phyloP scores from a whole-genome alignment of 2,113 vertebrate species.

The Laticauda laticaudata region DNA sequence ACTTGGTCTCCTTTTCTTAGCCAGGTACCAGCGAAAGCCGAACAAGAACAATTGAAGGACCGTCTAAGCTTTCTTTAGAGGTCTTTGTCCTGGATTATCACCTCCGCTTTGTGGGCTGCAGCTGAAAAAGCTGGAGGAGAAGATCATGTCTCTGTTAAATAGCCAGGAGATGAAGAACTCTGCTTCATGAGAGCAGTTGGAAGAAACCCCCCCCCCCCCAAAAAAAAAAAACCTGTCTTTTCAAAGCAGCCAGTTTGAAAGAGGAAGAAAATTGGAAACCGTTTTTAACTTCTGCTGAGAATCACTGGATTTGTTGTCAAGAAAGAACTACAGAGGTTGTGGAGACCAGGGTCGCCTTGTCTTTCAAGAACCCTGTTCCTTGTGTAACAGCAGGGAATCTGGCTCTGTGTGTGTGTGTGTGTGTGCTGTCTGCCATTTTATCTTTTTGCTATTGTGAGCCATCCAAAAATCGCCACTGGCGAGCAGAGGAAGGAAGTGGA shows the following conservation, averaged over 20 bases:
- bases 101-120: background rate
- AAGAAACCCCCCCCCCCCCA: background rate
- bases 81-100: background rate
- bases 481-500: background rate
- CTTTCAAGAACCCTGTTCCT: background rate
- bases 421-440: background rate
- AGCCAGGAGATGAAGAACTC: background rate
- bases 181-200: background rate
- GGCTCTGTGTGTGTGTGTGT: no score
- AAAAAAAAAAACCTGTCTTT: background rate
- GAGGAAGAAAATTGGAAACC: background rate
- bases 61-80: background rate
- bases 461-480: background rate
- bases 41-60: background rate
- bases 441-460: background rate
- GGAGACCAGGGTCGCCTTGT: background rate
- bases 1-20: background rate
- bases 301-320: constrained; percentile 3
- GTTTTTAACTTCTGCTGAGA: background rate
- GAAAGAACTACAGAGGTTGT: background rate
- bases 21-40: background rate
- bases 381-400: no score
- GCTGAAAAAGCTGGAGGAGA: background rate
- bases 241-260: background rate
- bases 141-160: background rate